These are phyloP conservation scores for Lottia gigantea DNA, from an alignment of 2,888 invertebrate genomes.

Conservation along the genomic window DNA sequence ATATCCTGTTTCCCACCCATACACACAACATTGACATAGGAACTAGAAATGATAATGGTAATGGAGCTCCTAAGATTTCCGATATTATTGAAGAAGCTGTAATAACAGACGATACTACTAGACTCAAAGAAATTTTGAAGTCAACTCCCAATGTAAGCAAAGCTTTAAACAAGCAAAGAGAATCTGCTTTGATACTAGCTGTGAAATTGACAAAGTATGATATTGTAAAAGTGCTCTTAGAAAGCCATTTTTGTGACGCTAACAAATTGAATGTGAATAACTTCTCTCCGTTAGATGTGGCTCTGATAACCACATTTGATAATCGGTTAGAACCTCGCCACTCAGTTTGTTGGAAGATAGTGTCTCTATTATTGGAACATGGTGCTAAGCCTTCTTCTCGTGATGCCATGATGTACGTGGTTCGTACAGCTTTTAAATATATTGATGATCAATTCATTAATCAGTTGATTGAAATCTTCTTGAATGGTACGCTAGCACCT, in stretches of 20 bases:
- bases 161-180: slow-evolving; percentile 49
- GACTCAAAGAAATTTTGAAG: slow-evolving; percentile 29
- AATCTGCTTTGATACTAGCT: slow-evolving; percentile 51
- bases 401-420: slow-evolving; percentile 57
- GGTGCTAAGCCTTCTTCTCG: slow-evolving; percentile 49
- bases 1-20: no score
- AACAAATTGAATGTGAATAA: slow-evolving; percentile 46
- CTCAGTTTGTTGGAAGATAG: slow-evolving; percentile 52
- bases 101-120: slow-evolving; percentile 29
- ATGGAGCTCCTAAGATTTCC: slow-evolving; percentile 3
- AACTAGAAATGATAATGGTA: neutral
- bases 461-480: slow-evolving; percentile 41
- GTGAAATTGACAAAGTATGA: slow-evolving; percentile 47
- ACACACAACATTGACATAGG: no score
- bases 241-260: slow-evolving; percentile 38
- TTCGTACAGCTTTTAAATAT: slow-evolving; percentile 52
- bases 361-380: slow-evolving; percentile 45
- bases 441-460: slow-evolving; percentile 47
- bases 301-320: slow-evolving; percentile 53
- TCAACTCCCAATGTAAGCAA: slow-evolving; percentile 43
- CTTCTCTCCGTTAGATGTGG: slow-evolving; percentile 52
- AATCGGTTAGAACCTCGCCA: slow-evolving; percentile 50
- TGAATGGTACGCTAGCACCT: slow-evolving; percentile 40
- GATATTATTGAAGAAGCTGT: slow-evolving; percentile 33
- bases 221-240: slow-evolving; percentile 45